Base-by-base conservation (phyloP, 2,797 vertebrate species). In the Helarctos malayanus region DNA sequence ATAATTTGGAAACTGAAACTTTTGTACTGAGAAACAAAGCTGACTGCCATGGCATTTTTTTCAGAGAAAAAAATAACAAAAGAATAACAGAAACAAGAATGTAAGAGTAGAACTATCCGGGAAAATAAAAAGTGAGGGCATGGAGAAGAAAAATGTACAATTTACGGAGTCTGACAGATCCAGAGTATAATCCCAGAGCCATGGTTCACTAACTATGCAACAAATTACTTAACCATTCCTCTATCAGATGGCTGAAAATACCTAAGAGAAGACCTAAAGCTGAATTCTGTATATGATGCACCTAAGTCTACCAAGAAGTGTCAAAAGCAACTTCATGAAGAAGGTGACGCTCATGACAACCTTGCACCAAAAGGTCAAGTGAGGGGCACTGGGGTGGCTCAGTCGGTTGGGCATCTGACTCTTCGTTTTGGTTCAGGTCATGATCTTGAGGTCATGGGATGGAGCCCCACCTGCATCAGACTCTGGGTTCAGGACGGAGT, bases 141-240 rank as follows among this genome's bases (percentile, higher is more conserved):
- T 61, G 2, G 63, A 52, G 81, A 97, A 78, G 82, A 96, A 80
- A 19, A 68, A 97, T 80, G 45, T 56, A 71, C 47, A 76, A 82
- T 90, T 94, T 94, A 75, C 23, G 1, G 1, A 96, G 12, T 75
- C 41, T 73, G 65, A 80, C 29, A 81, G 27, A 84, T 63, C 9
- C 15, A 73, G 38, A 57, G 16, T 89, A 57, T 49, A 75, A 76
- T 69, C 8, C 35, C 6, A 82, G 15, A 21, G 93, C 75, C n/a
- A 68, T 5, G 12, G 35, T 32, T 93, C 57, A 56, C 35, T 85
- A 54, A 59, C n/a, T 88, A 49, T 7, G 54, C 54, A 73, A 83
- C 5, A 81, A 49, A 83, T 63, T 18, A 91, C 19, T 71, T 89
- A 84, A 63, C 27, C 4, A 11, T 73, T 88, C 21, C 87, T 16